phyloP scores from a whole-genome alignment of 1,140 invertebrate genomes.

The Leptinotarsa defecta region DNA sequence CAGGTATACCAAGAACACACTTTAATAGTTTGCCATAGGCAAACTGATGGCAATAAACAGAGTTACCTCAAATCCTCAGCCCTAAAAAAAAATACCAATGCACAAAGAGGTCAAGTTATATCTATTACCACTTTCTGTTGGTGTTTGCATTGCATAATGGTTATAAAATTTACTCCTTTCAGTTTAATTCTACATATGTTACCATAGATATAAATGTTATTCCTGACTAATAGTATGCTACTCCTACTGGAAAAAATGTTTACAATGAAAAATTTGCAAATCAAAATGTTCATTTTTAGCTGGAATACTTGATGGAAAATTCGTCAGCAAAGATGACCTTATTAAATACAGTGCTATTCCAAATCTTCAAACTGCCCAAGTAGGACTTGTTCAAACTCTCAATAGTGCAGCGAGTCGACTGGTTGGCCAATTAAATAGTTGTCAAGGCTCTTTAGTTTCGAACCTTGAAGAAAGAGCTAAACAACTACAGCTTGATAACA shows the following conservation, averaged over 20 bases:
- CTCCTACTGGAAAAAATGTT: background rate
- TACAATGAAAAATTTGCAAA: constrained; percentile 1
- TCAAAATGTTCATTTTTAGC: constrained; percentile 58
- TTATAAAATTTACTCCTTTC: no score
- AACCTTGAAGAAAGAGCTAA: constrained; percentile 53
- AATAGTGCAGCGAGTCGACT: constrained; percentile 66
- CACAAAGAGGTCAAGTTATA: no score
- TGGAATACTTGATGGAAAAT: constrained; percentile 68
- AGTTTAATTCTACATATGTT: no score
- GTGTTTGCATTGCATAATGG: no score
- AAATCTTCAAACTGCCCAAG: constrained; percentile 63
- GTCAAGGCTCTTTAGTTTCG: constrained; percentile 68
- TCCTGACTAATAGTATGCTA: no score
- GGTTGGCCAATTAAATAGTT: constrained; percentile 68
- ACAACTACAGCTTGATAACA: constrained; percentile 43
- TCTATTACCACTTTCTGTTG: no score
- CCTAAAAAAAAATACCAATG: no score
- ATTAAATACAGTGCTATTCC: constrained; percentile 66
- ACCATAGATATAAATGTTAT: no score
- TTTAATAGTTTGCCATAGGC: no score
- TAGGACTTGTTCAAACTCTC: constrained; percentile 67
- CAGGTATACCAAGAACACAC: no score
- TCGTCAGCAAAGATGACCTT: constrained; percentile 70
- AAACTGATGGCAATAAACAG: no score
- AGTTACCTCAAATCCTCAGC: no score